A percentile compares a stretch with the other conserved stretches of the same genome.
Conservation (phyloP, 2,888 invertebrate species). For the Morpho deidamia region DNA sequence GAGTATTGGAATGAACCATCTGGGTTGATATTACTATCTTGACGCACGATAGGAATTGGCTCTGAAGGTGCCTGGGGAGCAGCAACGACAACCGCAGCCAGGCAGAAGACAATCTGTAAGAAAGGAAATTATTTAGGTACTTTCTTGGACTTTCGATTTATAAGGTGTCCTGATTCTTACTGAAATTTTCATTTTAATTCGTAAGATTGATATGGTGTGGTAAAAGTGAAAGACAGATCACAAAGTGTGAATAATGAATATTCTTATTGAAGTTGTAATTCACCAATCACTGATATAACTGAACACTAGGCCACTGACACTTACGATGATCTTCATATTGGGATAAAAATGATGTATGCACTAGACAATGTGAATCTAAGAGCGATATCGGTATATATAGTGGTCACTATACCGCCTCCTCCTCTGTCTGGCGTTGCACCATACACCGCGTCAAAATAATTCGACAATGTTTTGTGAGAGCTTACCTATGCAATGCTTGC, state of each 20-base stretch:
- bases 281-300: slow-evolving; percentile 5
- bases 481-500: slow-evolving; percentile 45
- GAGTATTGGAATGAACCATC: slow-evolving; percentile 79
- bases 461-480: slow-evolving; percentile 56
- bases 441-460: slow-evolving; percentile 59
- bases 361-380: slow-evolving; percentile 70
- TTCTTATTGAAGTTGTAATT: not conserved
- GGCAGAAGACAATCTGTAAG: slow-evolving; percentile 58
- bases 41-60: slow-evolving; percentile 73
- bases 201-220: not conserved
- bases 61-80: slow-evolving; percentile 57
- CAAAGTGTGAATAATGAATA: too few species aligned
- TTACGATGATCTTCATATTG: slow-evolving; percentile 73
- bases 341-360: slow-evolving; percentile 58
- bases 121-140: not conserved
- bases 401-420: slow-evolving; percentile 59
- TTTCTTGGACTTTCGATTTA: too few species aligned
- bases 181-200: too few species aligned
- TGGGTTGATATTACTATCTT: slow-evolving; percentile 72
- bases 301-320: slow-evolving; percentile 54
- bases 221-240: not conserved
- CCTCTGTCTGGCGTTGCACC: slow-evolving; percentile 65
- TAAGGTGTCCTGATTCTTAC: too few species aligned
- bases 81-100: slow-evolving; percentile 54
- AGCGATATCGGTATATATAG: slow-evolving; percentile 65